Evolutionary conservation across 2,797 vertebrate species (phyloP), one percentile per base, ranked within the genome.

Genomic region (Harpagifer antarcticus): DNA sequence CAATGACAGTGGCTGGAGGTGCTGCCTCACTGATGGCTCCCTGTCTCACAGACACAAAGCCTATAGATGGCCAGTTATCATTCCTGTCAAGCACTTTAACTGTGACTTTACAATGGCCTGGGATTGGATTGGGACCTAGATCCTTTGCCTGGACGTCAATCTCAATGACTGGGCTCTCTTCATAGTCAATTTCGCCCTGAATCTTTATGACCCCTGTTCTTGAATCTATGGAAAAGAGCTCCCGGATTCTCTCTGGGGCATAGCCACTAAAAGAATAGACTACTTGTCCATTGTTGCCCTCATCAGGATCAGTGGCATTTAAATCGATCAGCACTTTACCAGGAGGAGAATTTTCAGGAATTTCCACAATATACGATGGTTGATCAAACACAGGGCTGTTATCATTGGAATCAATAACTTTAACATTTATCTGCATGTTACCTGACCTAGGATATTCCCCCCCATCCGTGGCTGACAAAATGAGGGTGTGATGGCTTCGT

Each of bases 391-490:
- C 92, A 0, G 98, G 98, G 81, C 98, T 99, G 86, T 99, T 99
- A 84, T 99, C 98, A 86, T 99, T 99, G 16, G 98, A 99, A 93
- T 99, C 98, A 59, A 99, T 96, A 75, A 99, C 97, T 91, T 98
- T 97, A 56, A 99, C 98, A 23, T 98, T 97, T 84, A 99, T 98
- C 92, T 99, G 98, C 92, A 99, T 96, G 0, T 97, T 99, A 76
- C 97, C 97, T 0, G 98, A 98, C 69, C 96, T 94, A 0, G 98
- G 96, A 76, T 99, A 99, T 81, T 99, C 96, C 0, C 98, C 98
- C 0, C 98, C 98, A 0, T 99, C 98, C 54, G 98, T 95, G 42
- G 98, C 98, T 0, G 98, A 98, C 83, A 99, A 93, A 71, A 99
- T 96, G 1, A 99, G 94, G 2, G 97, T 97, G 89, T 99, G 98